These are phyloP conservation scores for Amiota communis DNA, from an alignment of 2,888 invertebrate genomes.

Conservation along the genomic window DNA sequence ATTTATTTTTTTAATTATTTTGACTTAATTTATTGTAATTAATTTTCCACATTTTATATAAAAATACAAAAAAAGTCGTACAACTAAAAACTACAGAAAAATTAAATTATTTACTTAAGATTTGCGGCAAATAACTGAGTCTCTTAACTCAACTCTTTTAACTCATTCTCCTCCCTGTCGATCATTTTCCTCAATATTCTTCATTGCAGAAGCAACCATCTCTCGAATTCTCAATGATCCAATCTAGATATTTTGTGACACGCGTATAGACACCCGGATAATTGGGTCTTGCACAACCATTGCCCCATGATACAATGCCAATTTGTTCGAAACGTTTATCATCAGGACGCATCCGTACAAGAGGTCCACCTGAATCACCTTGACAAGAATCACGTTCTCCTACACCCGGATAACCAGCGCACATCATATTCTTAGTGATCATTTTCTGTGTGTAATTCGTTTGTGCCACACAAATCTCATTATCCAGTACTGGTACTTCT, in stretches of 20 bases:
- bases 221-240: slow-evolving; percentile 85
- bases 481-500: slow-evolving; percentile 79
- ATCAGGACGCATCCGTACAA: slow-evolving; percentile 81
- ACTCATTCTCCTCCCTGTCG: no score
- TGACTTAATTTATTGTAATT: slow-evolving; percentile 1
- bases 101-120: slow-evolving; percentile 13
- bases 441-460: slow-evolving; percentile 88
- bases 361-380: slow-evolving; percentile 78
- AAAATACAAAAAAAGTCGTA: slow-evolving; percentile 6
- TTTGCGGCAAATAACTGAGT: slow-evolving; percentile 4
- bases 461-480: slow-evolving; percentile 80
- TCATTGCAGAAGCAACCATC: slow-evolving; percentile 88
- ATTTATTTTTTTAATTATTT: background rate
- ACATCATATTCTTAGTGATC: slow-evolving; percentile 89
- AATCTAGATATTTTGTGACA: slow-evolving; percentile 85
- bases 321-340: slow-evolving; percentile 87
- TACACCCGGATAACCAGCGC: slow-evolving; percentile 69
- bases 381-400: slow-evolving; percentile 68
- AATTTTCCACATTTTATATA: slow-evolving; percentile 21
- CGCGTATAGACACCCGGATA: slow-evolving; percentile 91
- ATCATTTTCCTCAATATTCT: slow-evolving; percentile 50
- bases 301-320: slow-evolving; percentile 92
- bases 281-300: slow-evolving; percentile 88
- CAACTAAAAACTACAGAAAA: slow-evolving; percentile 11
- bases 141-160: background rate